phyloP scores from a whole-genome alignment of 2,888 invertebrate genomes.

The Carterocephalus palaemon region DNA sequence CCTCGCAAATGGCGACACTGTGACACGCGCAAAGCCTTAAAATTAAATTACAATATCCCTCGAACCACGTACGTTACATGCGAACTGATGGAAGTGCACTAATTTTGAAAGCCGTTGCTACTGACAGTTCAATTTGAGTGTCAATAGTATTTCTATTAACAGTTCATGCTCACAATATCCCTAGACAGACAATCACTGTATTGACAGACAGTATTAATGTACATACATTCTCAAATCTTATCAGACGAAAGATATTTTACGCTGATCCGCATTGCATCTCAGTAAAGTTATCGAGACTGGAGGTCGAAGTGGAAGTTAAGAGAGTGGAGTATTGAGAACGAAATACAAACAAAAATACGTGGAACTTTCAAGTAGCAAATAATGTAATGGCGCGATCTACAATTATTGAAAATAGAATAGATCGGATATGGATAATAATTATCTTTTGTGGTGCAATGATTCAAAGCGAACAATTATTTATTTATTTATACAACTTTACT shows the following conservation, averaged over 20 bases:
- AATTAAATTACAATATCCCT: slow-evolving; percentile 7
- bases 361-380: too few species aligned
- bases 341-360: background rate
- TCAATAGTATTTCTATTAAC: slow-evolving; percentile 1
- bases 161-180: slow-evolving; percentile 1
- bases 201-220: background rate
- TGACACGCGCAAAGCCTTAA: slow-evolving; percentile 7
- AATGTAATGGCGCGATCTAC: too few species aligned
- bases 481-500: too few species aligned
- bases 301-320: background rate
- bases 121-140: slow-evolving; percentile 14
- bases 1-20: slow-evolving; percentile 6
- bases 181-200: background rate
- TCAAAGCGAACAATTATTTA: too few species aligned
- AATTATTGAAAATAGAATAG: too few species aligned
- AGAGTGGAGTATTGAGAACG: background rate
- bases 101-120: background rate
- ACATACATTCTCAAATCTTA: background rate
- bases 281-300: background rate
- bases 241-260: background rate
- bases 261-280: slow-evolving; percentile 1
- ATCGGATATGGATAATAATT: too few species aligned
- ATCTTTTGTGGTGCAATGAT: too few species aligned
- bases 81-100: background rate
- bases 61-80: background rate